A percentile compares a stretch with the other conserved stretches of the same genome.
Conservation (phyloP, 2,797 vertebrate species). For the Platyrinchus mystaceus region DNA sequence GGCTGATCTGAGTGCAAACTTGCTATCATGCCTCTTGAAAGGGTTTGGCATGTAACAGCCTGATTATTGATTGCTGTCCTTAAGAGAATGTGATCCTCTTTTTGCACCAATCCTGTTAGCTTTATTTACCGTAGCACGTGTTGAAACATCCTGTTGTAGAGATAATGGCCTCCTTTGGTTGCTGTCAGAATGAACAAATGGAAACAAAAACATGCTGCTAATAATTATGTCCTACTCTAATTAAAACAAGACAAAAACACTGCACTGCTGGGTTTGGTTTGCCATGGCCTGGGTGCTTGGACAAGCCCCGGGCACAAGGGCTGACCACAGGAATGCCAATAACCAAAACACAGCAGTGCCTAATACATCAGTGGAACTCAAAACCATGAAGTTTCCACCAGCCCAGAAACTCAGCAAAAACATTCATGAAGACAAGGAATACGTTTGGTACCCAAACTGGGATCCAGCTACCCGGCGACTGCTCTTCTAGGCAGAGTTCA, state of each 20-base stretch:
- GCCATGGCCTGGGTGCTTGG: background rate
- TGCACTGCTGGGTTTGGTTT: background rate
- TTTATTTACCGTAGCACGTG: slow-evolving; percentile 11
- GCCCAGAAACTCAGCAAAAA: background rate
- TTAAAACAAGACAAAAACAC: slow-evolving; percentile 35
- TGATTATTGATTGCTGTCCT: slow-evolving; percentile 9
- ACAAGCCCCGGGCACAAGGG: background rate
- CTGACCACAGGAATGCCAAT: background rate
- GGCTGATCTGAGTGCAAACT: background rate
- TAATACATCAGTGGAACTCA: background rate
- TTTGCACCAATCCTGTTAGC: slow-evolving; percentile 1
- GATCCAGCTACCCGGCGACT: background rate
- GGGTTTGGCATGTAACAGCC: slow-evolving; percentile 8
- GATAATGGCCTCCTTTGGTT: slow-evolving; percentile 39
- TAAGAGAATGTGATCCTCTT: background rate
- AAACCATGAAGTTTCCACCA: background rate
- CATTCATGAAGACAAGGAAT: background rate
- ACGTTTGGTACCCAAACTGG: background rate
- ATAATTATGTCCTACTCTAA: slow-evolving; percentile 20
- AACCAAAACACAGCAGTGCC: background rate
- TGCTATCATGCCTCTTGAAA: background rate
- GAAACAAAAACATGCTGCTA: slow-evolving; percentile 28
- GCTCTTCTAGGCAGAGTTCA: background rate
- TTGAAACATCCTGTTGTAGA: background rate
- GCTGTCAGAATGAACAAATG: slow-evolving; percentile 25